These are phyloP conservation scores for Gambusia yucatana DNA, from an alignment of 2,797 vertebrate species.

Conservation along the genomic window DNA sequence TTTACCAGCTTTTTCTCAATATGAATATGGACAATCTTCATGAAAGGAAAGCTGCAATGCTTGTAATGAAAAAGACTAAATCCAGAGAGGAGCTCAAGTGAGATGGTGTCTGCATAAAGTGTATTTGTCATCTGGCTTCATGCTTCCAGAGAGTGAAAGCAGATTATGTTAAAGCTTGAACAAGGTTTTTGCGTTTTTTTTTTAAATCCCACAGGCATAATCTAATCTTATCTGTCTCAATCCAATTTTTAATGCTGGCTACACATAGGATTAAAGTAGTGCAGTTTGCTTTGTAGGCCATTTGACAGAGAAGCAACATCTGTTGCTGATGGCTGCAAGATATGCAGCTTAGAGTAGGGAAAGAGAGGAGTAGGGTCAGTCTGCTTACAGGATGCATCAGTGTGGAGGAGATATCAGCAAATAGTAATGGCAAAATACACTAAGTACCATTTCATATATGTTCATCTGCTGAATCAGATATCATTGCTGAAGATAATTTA, in stretches of 20 bases:
- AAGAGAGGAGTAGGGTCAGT: conserved; percentile 46
- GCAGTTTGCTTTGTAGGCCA: conserved; percentile 89
- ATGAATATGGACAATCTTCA: conserved; percentile 73
- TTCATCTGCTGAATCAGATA: not conserved
- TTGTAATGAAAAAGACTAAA: conserved; percentile 69
- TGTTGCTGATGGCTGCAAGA: conserved; percentile 74
- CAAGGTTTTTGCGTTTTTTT: conserved; percentile 92
- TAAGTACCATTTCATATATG: not conserved
- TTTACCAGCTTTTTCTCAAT: conserved; percentile 75
- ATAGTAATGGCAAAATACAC: not conserved
- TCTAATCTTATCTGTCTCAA: conserved; percentile 98
- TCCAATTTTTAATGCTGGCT: conserved; percentile 99
- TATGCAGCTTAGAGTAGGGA: conserved; percentile 49
- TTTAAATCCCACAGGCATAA: conserved; percentile 92
- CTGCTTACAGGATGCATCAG: not conserved
- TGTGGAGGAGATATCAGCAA: not conserved
- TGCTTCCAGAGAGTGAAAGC: conserved; percentile 86
- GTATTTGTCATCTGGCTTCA: conserved; percentile 84
- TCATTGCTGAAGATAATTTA: not conserved
- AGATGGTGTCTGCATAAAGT: conserved; percentile 62
- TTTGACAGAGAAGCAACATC: conserved; percentile 87
- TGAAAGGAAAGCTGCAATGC: conserved; percentile 66
- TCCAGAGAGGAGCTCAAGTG: conserved; percentile 47
- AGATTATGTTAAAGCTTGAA: conserved; percentile 96
- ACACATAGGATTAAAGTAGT: conserved; percentile 93